phyloP scores from a whole-genome alignment of 2,797 vertebrate species.

The Hydrolagus colliei region DNA sequence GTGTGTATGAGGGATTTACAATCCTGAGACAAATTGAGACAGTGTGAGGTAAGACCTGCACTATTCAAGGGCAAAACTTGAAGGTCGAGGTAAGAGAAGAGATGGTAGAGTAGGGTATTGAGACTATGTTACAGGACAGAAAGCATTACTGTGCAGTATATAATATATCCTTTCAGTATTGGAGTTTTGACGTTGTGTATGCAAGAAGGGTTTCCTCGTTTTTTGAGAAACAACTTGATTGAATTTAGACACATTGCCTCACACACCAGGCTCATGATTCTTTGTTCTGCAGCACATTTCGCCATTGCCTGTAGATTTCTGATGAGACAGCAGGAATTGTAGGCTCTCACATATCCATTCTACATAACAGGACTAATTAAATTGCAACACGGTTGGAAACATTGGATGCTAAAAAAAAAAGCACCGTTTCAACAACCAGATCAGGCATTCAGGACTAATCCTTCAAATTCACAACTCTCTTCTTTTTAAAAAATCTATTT shows the following conservation, averaged over 20 bases:
- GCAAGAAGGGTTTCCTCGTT: too few relatives aligned
- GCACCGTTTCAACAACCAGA: neutral
- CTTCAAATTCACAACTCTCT: neutral
- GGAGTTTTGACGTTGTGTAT: too few relatives aligned
- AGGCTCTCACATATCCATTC: too few relatives aligned
- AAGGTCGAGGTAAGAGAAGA: too few relatives aligned
- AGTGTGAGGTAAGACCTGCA: too few relatives aligned
- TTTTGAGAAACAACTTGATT: neutral
- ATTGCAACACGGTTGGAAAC: neutral
- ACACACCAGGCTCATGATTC: neutral
- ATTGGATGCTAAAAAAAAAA: neutral
- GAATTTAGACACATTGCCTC: neutral
- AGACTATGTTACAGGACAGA: too few relatives aligned
- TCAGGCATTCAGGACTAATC: neutral
- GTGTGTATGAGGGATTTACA: too few relatives aligned
- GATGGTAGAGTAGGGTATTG: too few relatives aligned
- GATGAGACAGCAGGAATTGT: neutral
- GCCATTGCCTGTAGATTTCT: neutral
- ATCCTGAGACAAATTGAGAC: too few relatives aligned
- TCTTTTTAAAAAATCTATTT: neutral
- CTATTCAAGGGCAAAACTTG: too few relatives aligned
- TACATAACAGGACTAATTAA: neutral
- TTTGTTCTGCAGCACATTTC: neutral
- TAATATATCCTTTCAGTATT: too few relatives aligned
- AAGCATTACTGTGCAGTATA: too few relatives aligned